These are phyloP conservation scores for Leptocoma aspasia DNA, from an alignment of 2,113 vertebrate genomes.

Conservation along the genomic window DNA sequence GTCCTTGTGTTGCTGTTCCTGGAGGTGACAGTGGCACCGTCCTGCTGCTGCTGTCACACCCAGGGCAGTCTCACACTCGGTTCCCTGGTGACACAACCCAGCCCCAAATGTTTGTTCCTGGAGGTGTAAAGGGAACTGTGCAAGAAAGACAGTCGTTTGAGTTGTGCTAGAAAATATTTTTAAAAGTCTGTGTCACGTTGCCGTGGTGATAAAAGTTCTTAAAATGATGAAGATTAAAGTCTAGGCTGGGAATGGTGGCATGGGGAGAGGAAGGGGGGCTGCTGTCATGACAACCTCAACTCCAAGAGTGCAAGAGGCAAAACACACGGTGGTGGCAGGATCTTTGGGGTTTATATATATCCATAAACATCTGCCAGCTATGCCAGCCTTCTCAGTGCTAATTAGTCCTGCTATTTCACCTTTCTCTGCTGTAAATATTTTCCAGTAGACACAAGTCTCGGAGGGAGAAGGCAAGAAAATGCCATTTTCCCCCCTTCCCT, in stretches of 20 bases:
- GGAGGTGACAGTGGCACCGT: not conserved
- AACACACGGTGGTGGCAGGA: conserved; percentile 14
- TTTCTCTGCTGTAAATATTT: conserved; percentile 15
- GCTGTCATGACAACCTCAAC: conserved; percentile 33
- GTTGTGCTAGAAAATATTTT: conserved; percentile 49
- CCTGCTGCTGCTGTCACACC: not conserved
- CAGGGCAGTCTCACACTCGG: not conserved
- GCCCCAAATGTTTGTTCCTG: not conserved
- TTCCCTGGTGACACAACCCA: not conserved
- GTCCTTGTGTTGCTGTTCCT: not conserved
- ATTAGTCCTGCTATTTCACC: conserved; percentile 44
- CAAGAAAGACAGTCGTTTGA: not conserved
- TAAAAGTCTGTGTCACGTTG: conserved; percentile 36
- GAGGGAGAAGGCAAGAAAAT: not conserved
- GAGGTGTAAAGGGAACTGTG: not conserved
- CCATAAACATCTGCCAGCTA: conserved; percentile 20
- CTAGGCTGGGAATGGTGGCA: conserved; percentile 24
- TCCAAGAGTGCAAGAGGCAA: conserved; percentile 13
- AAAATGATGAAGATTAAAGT: conserved; percentile 40
- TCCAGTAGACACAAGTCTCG: not conserved
- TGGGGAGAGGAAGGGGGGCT: conserved; percentile 23
- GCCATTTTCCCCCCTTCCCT: not conserved
- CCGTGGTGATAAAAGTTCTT: conserved; percentile 58
- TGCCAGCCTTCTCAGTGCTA: not conserved
- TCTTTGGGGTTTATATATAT: conserved; percentile 37